phyloP scores from a whole-genome alignment of 2,797 vertebrate genomes.

The Poeciliopsis turneri region DNA sequence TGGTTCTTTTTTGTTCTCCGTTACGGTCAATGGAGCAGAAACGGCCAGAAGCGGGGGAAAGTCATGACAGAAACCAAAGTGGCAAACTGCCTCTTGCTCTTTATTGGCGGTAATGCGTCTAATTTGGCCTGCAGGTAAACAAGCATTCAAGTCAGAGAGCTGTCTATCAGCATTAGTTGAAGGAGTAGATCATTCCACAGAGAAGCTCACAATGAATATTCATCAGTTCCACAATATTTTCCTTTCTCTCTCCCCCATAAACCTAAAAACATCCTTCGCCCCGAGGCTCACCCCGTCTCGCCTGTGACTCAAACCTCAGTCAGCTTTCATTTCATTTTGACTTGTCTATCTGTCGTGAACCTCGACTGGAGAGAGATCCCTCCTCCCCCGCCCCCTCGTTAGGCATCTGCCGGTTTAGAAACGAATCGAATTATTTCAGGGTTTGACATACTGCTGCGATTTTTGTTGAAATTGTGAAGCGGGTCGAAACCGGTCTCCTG shows the following conservation, averaged over 20 bases:
- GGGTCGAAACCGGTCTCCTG: conserved; percentile 96
- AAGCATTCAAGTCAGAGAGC: conserved; percentile 90
- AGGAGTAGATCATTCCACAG: conserved; percentile 87
- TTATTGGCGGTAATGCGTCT: conserved; percentile 64
- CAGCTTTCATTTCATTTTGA: conserved; percentile 11
- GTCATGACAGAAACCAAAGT: conserved; percentile 33
- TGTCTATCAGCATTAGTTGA: conserved; percentile 92
- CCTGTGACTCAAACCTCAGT: conserved; percentile 59
- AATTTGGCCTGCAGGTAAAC: conserved; percentile 79
- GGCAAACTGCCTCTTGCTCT: conserved; percentile 24
- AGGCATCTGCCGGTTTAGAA: neutral
- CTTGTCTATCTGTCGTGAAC: conserved; percentile 11
- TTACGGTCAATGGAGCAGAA: conserved; percentile 17
- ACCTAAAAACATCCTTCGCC: conserved; percentile 51
- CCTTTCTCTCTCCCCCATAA: conserved; percentile 36
- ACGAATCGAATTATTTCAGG: neutral
- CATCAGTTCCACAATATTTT: conserved; percentile 87
- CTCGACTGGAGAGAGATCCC: neutral
- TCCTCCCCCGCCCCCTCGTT: rapidly evolving
- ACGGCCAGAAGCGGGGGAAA: conserved; percentile 21
- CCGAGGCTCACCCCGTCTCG: conserved; percentile 34
- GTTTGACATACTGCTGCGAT: conserved; percentile 82
- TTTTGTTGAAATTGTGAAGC: conserved; percentile 86
- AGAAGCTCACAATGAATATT: conserved; percentile 95
- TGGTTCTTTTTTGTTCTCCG: conserved; percentile 19